These are phyloP conservation scores for Perithous albicinctus DNA, from an alignment of 2,888 invertebrate genomes.

Conservation along the genomic window DNA sequence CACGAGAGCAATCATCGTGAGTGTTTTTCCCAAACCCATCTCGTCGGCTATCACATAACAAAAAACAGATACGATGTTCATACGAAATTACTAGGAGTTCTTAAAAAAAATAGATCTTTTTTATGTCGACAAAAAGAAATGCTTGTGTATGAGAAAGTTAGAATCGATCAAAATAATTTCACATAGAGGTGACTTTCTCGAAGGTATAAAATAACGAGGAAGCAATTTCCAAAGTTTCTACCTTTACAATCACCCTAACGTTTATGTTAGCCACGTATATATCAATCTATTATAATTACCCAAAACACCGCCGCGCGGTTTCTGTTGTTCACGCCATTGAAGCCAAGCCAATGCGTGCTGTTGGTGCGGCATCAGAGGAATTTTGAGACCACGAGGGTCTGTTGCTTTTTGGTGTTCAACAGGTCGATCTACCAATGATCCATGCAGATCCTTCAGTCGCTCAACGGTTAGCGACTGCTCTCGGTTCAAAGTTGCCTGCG, in stretches of 20 bases:
- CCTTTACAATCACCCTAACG: no score
- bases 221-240: no score
- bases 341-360: conserved; percentile 95
- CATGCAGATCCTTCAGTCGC: conserved; percentile 90
- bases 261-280: neutral
- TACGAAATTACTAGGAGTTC: no score
- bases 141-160: no score
- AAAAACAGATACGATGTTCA: neutral
- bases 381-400: conserved; percentile 88
- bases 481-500: conserved; percentile 89
- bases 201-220: no score
- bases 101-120: no score
- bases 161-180: no score
- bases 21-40: conserved; percentile 94
- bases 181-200: no score
- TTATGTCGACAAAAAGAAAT: no score
- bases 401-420: conserved; percentile 86
- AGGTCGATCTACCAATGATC: conserved; percentile 89
- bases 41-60: conserved; percentile 87
- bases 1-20: conserved; percentile 92
- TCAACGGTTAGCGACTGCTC: conserved; percentile 90
- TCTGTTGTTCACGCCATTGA: conserved; percentile 94
- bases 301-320: conserved; percentile 94
- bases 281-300: conserved; percentile 85
- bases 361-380: conserved; percentile 93